Evolutionary conservation across 2,888 invertebrate species (phyloP), one percentile per base, ranked within the genome.

Genomic region (Eupithecia inturbata): DNA sequence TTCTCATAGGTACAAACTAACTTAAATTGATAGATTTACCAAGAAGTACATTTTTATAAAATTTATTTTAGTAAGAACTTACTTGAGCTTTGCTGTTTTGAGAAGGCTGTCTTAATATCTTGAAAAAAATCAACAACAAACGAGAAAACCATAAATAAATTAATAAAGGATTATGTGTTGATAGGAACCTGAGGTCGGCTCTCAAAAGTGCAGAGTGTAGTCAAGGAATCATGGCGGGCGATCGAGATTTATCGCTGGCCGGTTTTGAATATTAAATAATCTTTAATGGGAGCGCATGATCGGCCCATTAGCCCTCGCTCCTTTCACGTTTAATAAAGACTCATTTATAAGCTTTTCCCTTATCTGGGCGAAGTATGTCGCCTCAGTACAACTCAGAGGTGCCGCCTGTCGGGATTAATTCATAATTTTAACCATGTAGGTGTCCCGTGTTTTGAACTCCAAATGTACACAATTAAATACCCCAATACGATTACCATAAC

Each of bases 251-350:
- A 94, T 94, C 88, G 90, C 86, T 89, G 91, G 92, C 85, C 87
- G 91, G 93, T 94, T 94, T 94, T 94, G 94, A 94, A 94, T 94
- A 94, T 94, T 94, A 94, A 94, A 94, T 94, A 94, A 94, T 94
- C 91, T 93, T 93, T 94, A 94, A 94, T 94, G 94, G 93, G 93
- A 93, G 94, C 94, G 94, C 94, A 94, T 94, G 94, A 94, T 94
- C 93, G 92, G 91, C 91, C 94, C 94, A 94, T 94, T 94, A 94
- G 93, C 93, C 92, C 91, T 89, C 92, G 92, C 87, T 94, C 93
- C 93, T 93, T 93, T 93, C 94, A 93, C 92, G 92, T 94, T 94
- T 94, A 94, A 94, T 94, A 94, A 94, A 94, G 93, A 94, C 92
- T 93, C 92, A 94, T 94, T 94, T 94, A 94, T 94, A 94, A 94